phyloP scores from a whole-genome alignment of 2,888 invertebrate genomes.

The Polymixis flavicincta region DNA sequence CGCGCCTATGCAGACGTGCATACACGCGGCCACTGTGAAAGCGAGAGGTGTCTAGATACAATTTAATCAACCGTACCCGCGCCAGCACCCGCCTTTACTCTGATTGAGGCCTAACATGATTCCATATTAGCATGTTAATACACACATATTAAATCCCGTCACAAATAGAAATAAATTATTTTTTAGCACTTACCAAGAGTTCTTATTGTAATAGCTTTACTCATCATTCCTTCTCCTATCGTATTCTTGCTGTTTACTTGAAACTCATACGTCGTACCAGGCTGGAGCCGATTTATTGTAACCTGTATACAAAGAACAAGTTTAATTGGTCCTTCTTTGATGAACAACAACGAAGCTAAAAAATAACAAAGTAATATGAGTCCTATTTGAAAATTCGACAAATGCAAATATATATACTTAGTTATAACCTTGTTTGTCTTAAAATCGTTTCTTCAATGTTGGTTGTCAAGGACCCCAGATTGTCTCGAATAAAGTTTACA shows the following conservation, averaged over 20 bases:
- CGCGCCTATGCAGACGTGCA: too few species aligned
- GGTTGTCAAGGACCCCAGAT: conserved; percentile 13
- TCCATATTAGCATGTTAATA: conserved; percentile 23
- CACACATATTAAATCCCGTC: conserved; percentile 40
- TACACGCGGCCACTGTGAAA: too few species aligned
- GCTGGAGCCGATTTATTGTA: conserved; percentile 97
- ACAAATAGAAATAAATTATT: conserved; percentile 10
- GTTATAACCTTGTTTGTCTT: neutral
- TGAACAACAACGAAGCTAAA: neutral
- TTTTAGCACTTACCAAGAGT: conserved; percentile 94
- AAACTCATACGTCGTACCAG: conserved; percentile 98
- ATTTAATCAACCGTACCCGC: too few species aligned
- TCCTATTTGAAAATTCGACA: neutral
- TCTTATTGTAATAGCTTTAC: conserved; percentile 96
- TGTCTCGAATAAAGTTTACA: conserved; percentile 17
- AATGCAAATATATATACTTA: neutral
- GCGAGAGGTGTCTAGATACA: too few species aligned
- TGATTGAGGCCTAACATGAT: conserved; percentile 1
- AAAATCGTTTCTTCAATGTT: neutral
- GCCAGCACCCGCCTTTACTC: too few species aligned
- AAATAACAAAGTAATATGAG: neutral
- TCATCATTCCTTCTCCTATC: conserved; percentile 98
- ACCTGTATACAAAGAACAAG: conserved; percentile 84
- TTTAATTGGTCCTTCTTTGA: neutral
- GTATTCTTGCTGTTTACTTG: conserved; percentile 98